Evolutionary conservation across 2,113 vertebrate genomes (phyloP).

Genomic region (Python bivittatus): DNA sequence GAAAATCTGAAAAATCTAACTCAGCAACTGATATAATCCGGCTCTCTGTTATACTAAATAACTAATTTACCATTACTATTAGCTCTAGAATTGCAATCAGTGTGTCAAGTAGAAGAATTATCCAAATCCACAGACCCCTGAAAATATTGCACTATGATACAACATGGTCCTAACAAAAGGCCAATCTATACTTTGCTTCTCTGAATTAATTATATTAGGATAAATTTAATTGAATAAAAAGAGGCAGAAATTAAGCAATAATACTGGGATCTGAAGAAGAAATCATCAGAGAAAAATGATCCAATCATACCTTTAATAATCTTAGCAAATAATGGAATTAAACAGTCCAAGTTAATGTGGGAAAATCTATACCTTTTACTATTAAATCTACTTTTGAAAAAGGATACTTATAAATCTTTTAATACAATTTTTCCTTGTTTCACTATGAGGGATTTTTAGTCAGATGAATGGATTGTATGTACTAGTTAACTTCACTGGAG

Average conservation of each 20-base stretch:
- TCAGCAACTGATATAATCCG: too few relatives aligned
- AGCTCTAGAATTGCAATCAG: neutral
- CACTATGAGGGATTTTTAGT: conserved; percentile 72
- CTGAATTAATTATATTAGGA: conserved; percentile 13
- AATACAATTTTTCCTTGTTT: conserved; percentile 72
- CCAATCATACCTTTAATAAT: conserved; percentile 57
- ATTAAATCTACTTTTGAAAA: conserved; percentile 52
- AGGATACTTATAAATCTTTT: conserved; percentile 49
- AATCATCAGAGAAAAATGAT: conserved; percentile 50
- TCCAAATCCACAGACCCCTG: neutral
- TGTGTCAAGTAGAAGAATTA: neutral
- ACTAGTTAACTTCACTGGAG: conserved; percentile 85
- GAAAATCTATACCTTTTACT: conserved; percentile 56
- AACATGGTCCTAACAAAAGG: conserved; percentile 12
- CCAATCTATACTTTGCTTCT: conserved; percentile 32
- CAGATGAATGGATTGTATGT: conserved; percentile 81
- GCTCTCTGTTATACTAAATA: neutral
- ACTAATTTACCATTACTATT: neutral
- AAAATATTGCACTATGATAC: neutral
- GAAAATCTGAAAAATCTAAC: neutral
- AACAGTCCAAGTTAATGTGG: conserved; percentile 67
- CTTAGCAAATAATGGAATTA: conserved; percentile 61
- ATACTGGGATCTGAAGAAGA: conserved; percentile 40
- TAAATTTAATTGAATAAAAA: conserved; percentile 18
- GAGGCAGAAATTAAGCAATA: conserved; percentile 51